Evolutionary conservation across 2,113 vertebrate genomes (phyloP), one percentile per base, ranked within the genome.

Genomic region (Riparia riparia): DNA sequence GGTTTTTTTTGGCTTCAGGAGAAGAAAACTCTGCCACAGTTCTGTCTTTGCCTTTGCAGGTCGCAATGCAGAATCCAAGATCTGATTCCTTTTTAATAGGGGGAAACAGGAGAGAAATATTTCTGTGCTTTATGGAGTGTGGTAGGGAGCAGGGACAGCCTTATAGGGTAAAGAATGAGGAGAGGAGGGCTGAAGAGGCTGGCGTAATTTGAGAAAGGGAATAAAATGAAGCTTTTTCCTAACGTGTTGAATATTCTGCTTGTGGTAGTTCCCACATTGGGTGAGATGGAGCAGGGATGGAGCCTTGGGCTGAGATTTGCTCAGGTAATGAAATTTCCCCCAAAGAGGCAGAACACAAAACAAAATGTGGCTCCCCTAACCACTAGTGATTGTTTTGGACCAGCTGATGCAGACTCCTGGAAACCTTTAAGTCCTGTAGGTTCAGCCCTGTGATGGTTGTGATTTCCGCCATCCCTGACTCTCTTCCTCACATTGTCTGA

Each of bases 91-190:
- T 86, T 90, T 91, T 80, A 93, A 76, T 7, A 70, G 28, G 60
- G 73, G 21, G 56, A 88, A 88, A 61, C 1, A 53, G 51, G 80
- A 92, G 68, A 69, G 82, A 93, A 71, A 77, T 21, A 11, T 89
- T 73, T 73, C 54, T 19, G 44, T 34, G 44, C 76, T 92, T 72
- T 72, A 12, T 12, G 0, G 65, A 82, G 73, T 44, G 78, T 77
- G 90, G 34, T 37, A 4, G 64, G 76, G 88, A 93, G 64, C 6
- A 1, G 56, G 56, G 80, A 95, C 51, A 78, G 77, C 96, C 96
- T 96, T 96, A 95, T 96, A 97, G 96, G 96, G 96, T 97, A 97
- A 97, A 94, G 96, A 96, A 94, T 89, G 93, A 92, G 88, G 61
- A 66, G 80, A 95, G 49, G 73, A 57, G 81, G 87, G 69, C 57